A percentile compares a stretch with the other conserved stretches of the same genome.
Conservation (phyloP, 2,113 vertebrate species). For the Actinemys pallida region DNA sequence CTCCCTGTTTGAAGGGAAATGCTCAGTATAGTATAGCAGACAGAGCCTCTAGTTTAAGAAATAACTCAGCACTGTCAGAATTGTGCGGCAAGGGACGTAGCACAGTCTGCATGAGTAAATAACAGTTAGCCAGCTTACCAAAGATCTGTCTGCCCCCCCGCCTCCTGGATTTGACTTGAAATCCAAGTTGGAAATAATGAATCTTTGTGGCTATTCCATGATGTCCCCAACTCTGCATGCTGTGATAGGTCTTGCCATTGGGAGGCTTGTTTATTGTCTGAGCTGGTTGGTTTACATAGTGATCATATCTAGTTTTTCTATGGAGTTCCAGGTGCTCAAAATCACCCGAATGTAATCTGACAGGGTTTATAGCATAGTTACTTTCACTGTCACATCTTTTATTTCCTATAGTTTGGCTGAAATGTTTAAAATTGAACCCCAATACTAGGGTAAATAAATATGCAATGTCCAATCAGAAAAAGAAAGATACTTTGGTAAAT, state of each 20-base stretch:
- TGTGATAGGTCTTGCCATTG: not conserved
- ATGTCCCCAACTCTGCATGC: not conserved
- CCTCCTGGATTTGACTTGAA: not conserved
- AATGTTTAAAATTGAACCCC: not conserved
- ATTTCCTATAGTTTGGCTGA: not conserved
- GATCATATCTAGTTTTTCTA: not conserved
- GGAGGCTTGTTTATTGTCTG: not conserved
- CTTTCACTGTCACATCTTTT: not conserved
- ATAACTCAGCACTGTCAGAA: not conserved
- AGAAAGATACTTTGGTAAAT: not conserved
- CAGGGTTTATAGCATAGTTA: not conserved
- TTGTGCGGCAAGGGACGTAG: not conserved
- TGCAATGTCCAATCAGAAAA: not conserved
- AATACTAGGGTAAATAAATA: not conserved
- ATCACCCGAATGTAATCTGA: not conserved
- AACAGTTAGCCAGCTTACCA: too few relatives aligned
- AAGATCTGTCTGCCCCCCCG: too few relatives aligned
- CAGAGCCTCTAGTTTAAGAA: not conserved
- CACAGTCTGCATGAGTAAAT: too few relatives aligned
- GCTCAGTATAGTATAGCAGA: not conserved
- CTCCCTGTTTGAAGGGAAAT: not conserved
- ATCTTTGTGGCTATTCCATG: not conserved
- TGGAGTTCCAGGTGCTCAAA: not conserved
- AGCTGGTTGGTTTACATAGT: not conserved
- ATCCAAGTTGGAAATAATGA: not conserved